Evolutionary conservation across 1,140 invertebrate species (phyloP), one percentile per base, ranked within the genome.

Genomic region (Drosophila bocqueti): DNA sequence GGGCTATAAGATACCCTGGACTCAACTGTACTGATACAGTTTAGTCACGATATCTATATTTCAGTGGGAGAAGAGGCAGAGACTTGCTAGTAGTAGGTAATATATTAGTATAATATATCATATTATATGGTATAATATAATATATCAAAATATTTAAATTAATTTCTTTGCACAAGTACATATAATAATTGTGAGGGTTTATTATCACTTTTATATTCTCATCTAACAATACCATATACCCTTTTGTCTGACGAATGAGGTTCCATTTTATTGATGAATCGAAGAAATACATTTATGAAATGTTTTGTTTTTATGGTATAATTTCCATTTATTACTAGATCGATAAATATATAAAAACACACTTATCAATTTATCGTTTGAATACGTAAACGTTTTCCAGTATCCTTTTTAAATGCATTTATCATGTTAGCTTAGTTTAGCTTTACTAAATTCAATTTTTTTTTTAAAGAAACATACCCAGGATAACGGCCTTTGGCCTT

Each of bases 401-500:
- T 31, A 31, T 13, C 16, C 10, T 31, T 34, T 36, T 0, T 24
- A 24, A 24, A 38, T 13, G 3, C 8, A 10, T 16, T 18, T 55
- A 6, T 2, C 10, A 24, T 10, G 52, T 24, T 18, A 34, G 49
- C 11, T 21, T 21, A 5, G 11, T 13, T 34, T 18, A 6, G 6
- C 1, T 29, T 52, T 31, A 6, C 11, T 34, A 34, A 54, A 15
- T 8, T 34, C 3, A 54, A 54, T 34, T 11, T 55, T 55, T 55
- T 38, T 38, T 24, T 24, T 11, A 3, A 24, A 15, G 1, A 40
- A 55, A 24, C 40, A 55, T 24, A 24, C 2, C 21, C 24, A 40
- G 36, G 54, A 40, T 57, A 57, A 57, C 54, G 5, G 40, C 15
- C n/a, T n/a, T n/a, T 57, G 24, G 38, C 36, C 21, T n/a, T 40